phyloP scores from a whole-genome alignment of 2,113 vertebrate species.

The Taurulus bubalis region DNA sequence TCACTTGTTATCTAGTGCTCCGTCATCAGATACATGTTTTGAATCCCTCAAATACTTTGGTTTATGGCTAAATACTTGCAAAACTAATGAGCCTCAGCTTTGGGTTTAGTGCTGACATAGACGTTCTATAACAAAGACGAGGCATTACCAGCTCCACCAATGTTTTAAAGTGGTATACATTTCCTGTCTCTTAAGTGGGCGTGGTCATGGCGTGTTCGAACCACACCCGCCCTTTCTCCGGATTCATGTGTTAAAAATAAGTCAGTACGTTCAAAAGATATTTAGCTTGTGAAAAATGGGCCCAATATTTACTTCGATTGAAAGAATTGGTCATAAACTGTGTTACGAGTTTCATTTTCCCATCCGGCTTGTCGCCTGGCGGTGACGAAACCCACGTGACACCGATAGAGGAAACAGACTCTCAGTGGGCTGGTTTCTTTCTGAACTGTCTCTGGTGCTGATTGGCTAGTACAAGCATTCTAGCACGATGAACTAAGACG shows the following conservation, averaged over 20 bases:
- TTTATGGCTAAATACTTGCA: background rate
- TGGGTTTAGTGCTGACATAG: background rate
- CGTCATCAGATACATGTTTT: background rate
- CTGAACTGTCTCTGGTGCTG: background rate
- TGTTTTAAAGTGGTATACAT: background rate
- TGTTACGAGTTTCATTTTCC: too few species aligned
- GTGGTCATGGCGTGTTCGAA: background rate
- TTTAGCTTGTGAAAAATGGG: background rate
- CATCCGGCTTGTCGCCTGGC: too few species aligned
- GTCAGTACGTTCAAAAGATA: background rate
- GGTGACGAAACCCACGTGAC: too few species aligned
- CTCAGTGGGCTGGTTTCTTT: too few species aligned
- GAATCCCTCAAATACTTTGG: background rate
- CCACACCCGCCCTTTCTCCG: background rate
- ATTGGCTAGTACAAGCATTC: background rate
- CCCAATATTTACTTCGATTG: background rate
- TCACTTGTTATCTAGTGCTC: background rate
- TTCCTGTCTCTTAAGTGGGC: background rate
- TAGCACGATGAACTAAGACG: background rate
- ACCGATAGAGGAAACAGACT: too few species aligned
- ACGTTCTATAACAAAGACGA: background rate
- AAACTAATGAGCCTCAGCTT: background rate
- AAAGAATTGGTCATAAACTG: background rate
- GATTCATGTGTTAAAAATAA: too few species aligned
- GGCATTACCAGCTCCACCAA: background rate